phyloP scores from a whole-genome alignment of 2,797 vertebrate species.

The Cuniculus paca region DNA sequence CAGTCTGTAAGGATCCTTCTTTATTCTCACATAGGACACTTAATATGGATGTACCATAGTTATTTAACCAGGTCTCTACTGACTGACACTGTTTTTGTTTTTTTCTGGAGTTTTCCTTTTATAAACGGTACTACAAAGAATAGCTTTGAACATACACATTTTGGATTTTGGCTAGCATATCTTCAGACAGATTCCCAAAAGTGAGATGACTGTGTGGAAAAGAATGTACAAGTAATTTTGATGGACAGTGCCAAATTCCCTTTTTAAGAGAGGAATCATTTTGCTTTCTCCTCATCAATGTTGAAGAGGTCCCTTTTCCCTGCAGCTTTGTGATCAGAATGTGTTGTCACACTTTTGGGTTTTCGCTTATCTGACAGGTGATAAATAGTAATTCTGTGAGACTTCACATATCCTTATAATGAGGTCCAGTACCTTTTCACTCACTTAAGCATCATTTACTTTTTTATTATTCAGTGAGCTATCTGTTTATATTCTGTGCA shows the following conservation, averaged over 20 bases:
- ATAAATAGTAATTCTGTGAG: background rate
- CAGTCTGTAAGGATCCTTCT: background rate
- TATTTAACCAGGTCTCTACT: background rate
- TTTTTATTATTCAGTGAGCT: background rate
- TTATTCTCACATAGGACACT: background rate
- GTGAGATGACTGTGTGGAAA: slow-evolving; percentile 61
- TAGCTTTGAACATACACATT: slow-evolving; percentile 22
- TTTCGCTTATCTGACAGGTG: slow-evolving; percentile 41
- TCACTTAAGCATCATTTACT: background rate
- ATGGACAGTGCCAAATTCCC: slow-evolving; percentile 36
- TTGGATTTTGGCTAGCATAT: slow-evolving; percentile 52
- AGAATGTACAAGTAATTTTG: background rate
- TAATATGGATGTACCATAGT: background rate
- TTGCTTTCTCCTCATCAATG: background rate
- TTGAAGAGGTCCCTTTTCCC: background rate
- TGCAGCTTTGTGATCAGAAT: background rate
- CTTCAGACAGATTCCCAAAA: slow-evolving; percentile 44
- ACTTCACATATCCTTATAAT: slow-evolving; percentile 21
- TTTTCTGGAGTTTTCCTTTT: background rate
- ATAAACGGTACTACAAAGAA: slow-evolving; percentile 26
- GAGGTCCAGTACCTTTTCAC: slow-evolving; percentile 20
- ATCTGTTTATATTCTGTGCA: background rate
- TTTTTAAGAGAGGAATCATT: background rate
- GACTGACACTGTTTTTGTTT: background rate
- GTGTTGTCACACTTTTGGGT: background rate